Evolutionary conservation across 1,140 invertebrate genomes (phyloP).

Genomic region (Drosophila tsacasi): DNA sequence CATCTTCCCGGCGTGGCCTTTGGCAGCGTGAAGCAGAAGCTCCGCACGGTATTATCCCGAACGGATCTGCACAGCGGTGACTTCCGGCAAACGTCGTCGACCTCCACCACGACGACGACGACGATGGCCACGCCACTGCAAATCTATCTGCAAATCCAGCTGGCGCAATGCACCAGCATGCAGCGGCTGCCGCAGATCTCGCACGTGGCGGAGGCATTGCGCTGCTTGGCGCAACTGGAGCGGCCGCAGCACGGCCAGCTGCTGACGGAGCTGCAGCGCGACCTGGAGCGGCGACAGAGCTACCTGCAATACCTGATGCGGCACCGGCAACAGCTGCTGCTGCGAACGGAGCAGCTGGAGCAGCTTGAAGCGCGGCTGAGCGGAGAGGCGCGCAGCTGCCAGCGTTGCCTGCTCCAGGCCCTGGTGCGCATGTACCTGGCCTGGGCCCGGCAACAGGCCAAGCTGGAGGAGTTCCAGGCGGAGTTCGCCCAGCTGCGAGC

Average conservation of each 20-base stretch:
- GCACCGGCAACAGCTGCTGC: constrained; percentile 92
- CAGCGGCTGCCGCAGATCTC: constrained; percentile 93
- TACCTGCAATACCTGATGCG: constrained; percentile 95
- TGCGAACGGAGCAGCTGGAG: constrained; percentile 92
- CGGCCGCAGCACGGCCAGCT: constrained; percentile 91
- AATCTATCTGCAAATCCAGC: constrained; percentile 90
- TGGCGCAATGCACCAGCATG: constrained; percentile 95
- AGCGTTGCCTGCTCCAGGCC: constrained; percentile 91
- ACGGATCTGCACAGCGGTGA: constrained; percentile 88
- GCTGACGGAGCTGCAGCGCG: constrained; percentile 91
- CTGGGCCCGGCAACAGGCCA: constrained; percentile 88
- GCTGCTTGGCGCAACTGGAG: constrained; percentile 92
- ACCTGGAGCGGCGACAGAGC: constrained; percentile 91
- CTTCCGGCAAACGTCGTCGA: constrained; percentile 78
- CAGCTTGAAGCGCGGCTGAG: constrained; percentile 89
- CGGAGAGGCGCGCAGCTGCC: constrained; percentile 90
- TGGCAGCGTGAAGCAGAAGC: constrained; percentile 95
- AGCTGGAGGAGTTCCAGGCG: constrained; percentile 89
- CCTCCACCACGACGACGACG: constrained; percentile 41
- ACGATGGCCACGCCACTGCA: constrained; percentile 75
- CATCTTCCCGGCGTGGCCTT: constrained; percentile 86
- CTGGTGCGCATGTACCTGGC: constrained; percentile 93
- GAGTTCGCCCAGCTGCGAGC: constrained; percentile 92
- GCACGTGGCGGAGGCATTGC: constrained; percentile 92
- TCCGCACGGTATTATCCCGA: constrained; percentile 95